phyloP scores from a whole-genome alignment of 2,888 invertebrate genomes.

The Pyrocoelia pectoralis region DNA sequence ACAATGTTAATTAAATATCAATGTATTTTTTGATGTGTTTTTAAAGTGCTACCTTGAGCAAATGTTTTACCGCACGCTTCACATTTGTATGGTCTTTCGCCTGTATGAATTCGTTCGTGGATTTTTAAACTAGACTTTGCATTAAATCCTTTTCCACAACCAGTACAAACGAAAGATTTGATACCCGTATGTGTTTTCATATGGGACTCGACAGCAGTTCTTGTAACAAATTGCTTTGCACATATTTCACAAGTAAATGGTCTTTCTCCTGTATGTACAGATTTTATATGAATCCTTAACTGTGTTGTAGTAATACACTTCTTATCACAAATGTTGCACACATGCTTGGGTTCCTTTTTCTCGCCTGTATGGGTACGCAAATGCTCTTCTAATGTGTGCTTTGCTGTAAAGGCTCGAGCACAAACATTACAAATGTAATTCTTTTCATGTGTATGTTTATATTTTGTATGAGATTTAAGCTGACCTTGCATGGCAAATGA shows the following conservation, averaged over 20 bases:
- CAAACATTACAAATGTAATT: conserved; percentile 36
- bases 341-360: conserved; percentile 32
- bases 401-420: conserved; percentile 37
- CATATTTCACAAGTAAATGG: conserved; percentile 34
- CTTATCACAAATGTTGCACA: conserved; percentile 32
- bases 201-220: conserved; percentile 30
- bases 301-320: conserved; percentile 38
- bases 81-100: conserved; percentile 30
- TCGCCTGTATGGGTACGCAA: conserved; percentile 35
- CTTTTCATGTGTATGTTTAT: conserved; percentile 36
- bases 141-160: conserved; percentile 34
- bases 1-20: too few relatives aligned
- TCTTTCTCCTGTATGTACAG: conserved; percentile 37
- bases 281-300: conserved; percentile 31
- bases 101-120: conserved; percentile 28
- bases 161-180: conserved; percentile 31
- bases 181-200: conserved; percentile 31
- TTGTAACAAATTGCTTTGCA: conserved; percentile 31
- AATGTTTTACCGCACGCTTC: conserved; percentile 24
- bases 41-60: conserved; percentile 31
- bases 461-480: conserved; percentile 37
- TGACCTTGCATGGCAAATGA: conserved; percentile 37
- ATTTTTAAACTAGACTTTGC: conserved; percentile 35
- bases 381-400: conserved; percentile 37
- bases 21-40: conserved; percentile 31